phyloP scores from a whole-genome alignment of 2,113 vertebrate species.

The Atrichornis clamosus region DNA sequence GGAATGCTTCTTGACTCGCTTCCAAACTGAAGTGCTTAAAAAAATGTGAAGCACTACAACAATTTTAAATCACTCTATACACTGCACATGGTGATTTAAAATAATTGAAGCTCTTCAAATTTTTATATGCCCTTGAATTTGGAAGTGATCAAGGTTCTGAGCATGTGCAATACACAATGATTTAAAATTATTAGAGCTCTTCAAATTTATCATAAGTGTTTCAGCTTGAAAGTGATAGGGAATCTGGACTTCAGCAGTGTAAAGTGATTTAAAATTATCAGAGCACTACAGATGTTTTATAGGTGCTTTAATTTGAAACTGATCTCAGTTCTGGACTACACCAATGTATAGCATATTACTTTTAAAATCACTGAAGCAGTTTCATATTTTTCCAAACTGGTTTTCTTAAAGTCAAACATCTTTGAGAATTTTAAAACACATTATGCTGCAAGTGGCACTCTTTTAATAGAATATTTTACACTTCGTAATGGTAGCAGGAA shows the following conservation, averaged over 20 bases:
- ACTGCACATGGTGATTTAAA: slow-evolving; percentile 77
- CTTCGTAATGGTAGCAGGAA: background rate
- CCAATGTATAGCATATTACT: slow-evolving; percentile 18
- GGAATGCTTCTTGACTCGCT: slow-evolving; percentile 70
- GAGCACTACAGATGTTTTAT: slow-evolving; percentile 65
- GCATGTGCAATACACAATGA: slow-evolving; percentile 71
- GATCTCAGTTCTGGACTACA: slow-evolving; percentile 53
- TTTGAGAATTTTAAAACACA: slow-evolving; percentile 58
- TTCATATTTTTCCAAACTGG: background rate
- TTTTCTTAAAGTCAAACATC: slow-evolving; percentile 42
- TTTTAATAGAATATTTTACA: slow-evolving; percentile 58
- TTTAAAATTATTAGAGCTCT: slow-evolving; percentile 75
- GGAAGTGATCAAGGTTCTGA: slow-evolving; percentile 70
- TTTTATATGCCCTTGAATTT: slow-evolving; percentile 80
- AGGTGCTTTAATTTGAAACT: slow-evolving; percentile 68
- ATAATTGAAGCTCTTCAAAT: slow-evolving; percentile 83
- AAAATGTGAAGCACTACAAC: slow-evolving; percentile 79
- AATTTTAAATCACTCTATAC: slow-evolving; percentile 76
- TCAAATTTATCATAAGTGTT: slow-evolving; percentile 71
- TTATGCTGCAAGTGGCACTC: slow-evolving; percentile 5
- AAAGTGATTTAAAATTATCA: slow-evolving; percentile 70
- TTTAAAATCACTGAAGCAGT: background rate
- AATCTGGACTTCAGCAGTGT: slow-evolving; percentile 59
- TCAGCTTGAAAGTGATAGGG: slow-evolving; percentile 66
- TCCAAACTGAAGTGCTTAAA: slow-evolving; percentile 75